phyloP scores from a whole-genome alignment of 2,797 vertebrate genomes.

The Hemibagrus guttatus region DNA sequence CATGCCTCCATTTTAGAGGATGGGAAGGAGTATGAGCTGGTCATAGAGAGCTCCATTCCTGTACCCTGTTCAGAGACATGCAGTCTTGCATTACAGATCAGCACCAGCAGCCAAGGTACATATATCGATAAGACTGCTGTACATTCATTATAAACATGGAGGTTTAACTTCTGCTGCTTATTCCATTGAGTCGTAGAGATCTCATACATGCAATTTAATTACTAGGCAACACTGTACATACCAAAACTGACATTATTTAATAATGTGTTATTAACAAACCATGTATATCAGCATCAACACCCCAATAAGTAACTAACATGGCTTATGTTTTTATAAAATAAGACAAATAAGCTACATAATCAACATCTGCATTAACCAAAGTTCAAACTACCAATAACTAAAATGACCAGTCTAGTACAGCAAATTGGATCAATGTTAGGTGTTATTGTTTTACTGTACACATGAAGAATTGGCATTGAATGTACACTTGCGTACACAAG shows the following conservation, averaged over 20 bases:
- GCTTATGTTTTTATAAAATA: background rate
- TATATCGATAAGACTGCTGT: background rate
- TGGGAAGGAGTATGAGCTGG: conserved; percentile 76
- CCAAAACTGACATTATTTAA: background rate
- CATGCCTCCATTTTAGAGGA: conserved; percentile 78
- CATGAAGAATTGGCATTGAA: background rate
- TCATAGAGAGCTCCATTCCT: conserved; percentile 83
- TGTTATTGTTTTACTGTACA: background rate
- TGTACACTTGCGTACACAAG: background rate
- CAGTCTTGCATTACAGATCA: conserved; percentile 78
- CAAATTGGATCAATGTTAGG: background rate
- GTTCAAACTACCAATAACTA: background rate
- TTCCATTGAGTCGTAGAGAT: background rate
- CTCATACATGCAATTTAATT: background rate
- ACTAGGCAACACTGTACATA: background rate
- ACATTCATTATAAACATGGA: background rate
- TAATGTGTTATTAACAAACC: background rate
- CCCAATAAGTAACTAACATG: too few relatives aligned
- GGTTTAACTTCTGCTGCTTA: background rate
- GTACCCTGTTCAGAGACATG: conserved; percentile 80
- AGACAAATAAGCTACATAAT: background rate
- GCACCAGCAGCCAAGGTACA: conserved; percentile 78
- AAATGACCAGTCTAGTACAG: background rate
- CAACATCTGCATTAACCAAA: background rate
- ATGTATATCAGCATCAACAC: background rate